These are phyloP conservation scores for Nyleta sp. DNA, from an alignment of 2,888 invertebrate genomes.

Conservation along the genomic window DNA sequence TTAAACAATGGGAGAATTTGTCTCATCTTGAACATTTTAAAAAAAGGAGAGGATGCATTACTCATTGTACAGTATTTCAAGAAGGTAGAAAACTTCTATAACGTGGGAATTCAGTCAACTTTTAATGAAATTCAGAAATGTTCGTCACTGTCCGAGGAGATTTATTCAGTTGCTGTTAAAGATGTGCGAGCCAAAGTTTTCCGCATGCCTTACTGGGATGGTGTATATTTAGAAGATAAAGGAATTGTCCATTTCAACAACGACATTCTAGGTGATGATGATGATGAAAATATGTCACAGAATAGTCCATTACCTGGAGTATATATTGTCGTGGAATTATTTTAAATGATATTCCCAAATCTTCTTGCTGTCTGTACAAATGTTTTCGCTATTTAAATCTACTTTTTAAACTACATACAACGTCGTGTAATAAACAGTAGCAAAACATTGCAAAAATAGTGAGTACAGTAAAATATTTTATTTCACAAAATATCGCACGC, in stretches of 20 bases:
- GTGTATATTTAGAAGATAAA: background rate
- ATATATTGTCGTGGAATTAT: slow-evolving; percentile 7
- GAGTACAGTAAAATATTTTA: background rate
- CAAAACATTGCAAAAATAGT: background rate
- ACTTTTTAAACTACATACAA: background rate
- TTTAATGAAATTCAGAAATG: slow-evolving; percentile 12
- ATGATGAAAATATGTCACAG: background rate
- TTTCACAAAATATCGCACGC: too few species aligned
- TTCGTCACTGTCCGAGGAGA: background rate
- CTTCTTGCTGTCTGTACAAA: slow-evolving; percentile 1
- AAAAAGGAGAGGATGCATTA: background rate
- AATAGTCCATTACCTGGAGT: background rate
- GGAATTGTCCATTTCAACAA: background rate
- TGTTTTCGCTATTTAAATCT: slow-evolving; percentile 8
- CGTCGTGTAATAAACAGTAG: background rate
- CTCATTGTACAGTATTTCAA: background rate
- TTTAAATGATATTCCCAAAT: background rate
- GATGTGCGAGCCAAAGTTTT: background rate
- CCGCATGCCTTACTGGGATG: slow-evolving; percentile 8
- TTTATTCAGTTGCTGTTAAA: background rate
- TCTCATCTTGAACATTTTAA: background rate
- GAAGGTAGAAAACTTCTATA: background rate
- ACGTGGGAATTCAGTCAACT: slow-evolving; percentile 3
- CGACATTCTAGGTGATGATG: background rate
- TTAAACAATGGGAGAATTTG: background rate